Conservation (phyloP, 1,140 invertebrate genomes). For the Agrypnia vestita region DNA sequence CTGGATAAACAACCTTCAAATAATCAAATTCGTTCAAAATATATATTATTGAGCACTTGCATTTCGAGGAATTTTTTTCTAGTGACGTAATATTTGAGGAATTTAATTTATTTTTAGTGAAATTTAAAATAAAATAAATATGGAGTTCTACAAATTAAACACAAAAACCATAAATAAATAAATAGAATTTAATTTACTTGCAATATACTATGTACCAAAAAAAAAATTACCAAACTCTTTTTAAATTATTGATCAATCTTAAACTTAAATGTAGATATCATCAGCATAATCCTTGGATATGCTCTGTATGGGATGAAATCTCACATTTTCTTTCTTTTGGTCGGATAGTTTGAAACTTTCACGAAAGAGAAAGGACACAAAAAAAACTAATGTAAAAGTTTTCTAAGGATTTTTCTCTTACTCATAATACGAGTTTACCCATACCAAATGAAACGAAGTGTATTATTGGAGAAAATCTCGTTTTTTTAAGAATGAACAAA, state of each 20-base stretch:
- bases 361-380: constrained; percentile 8
- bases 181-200: too few species aligned
- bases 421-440: not conserved
- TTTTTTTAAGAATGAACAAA: not conserved
- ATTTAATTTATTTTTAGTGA: too few species aligned
- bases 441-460: constrained; percentile 12
- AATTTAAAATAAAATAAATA: too few species aligned
- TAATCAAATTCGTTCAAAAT: too few species aligned
- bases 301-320: not conserved
- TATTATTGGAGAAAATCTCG: not conserved
- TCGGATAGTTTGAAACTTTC: constrained; percentile 14
- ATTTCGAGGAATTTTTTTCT: too few species aligned
- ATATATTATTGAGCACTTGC: too few species aligned
- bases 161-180: too few species aligned
- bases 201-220: too few species aligned
- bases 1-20: too few species aligned
- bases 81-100: too few species aligned
- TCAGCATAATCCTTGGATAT: constrained; percentile 10
- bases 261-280: constrained; percentile 23
- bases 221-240: not conserved
- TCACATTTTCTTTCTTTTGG: not conserved
- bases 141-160: too few species aligned
- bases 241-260: not conserved
- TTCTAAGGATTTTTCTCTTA: not conserved
- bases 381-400: constrained; percentile 33